A percentile compares a stretch with the other conserved stretches of the same genome.
Evolutionary conservation across 2,113 vertebrate genomes (phyloP).

Genomic region (Campylomormyrus tamandua): DNA sequence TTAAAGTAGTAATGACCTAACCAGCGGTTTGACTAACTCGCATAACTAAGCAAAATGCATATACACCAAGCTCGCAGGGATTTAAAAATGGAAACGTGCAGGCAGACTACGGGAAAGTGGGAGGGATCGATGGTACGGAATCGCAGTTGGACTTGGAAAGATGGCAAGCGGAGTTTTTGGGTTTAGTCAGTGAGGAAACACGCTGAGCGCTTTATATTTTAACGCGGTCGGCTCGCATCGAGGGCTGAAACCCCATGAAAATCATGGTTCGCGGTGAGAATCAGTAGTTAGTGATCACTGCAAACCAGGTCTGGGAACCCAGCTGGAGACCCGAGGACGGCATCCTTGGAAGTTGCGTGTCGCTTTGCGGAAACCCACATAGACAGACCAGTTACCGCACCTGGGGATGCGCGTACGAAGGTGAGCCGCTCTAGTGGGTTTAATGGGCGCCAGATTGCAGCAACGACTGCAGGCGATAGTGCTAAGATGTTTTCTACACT

Average conservation of each 20-base stretch:
- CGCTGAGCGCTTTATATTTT: not conserved
- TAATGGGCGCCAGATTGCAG: not conserved
- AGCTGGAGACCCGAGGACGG: not conserved
- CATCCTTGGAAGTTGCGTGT: not conserved
- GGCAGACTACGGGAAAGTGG: not conserved
- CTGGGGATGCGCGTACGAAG: not conserved
- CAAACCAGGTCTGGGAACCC: not conserved
- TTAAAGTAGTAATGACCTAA: not conserved
- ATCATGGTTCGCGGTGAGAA: not conserved
- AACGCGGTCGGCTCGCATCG: not conserved
- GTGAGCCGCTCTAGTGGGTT: not conserved
- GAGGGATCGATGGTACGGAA: not conserved
- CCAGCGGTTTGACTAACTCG: not conserved
- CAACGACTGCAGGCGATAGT: not conserved
- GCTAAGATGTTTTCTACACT: not conserved
- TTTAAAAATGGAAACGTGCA: not conserved
- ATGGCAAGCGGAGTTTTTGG: not conserved
- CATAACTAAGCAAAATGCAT: not conserved
- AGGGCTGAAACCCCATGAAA: not conserved
- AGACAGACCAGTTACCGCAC: not conserved
- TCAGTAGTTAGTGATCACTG: not conserved
- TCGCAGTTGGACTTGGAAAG: not conserved
- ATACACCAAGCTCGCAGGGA: not conserved
- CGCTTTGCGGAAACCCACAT: not conserved
- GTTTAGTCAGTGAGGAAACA: not conserved